Base-by-base conservation (phyloP, 1,140 invertebrate species). In the Diprion similis region DNA sequence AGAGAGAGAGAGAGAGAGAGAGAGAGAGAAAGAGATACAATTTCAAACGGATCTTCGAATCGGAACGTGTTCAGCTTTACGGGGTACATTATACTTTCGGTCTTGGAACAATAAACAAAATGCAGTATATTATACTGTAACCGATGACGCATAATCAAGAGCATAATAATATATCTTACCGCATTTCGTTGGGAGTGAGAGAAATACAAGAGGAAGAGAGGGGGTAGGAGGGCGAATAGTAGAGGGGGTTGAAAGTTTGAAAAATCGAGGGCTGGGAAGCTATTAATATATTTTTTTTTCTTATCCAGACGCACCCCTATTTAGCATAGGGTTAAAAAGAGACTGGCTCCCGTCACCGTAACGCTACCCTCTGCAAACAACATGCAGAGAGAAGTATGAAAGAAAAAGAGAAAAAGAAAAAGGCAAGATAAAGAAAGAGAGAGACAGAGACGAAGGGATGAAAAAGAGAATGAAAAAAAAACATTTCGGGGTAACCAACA, bases 251-350 rank as follows among this genome's bases (percentile, higher is more conserved):
- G 75, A 45, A 45, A 46, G 73, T 68, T 66, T 81, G 81, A 82
- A 85, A 83, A 78, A 77, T 78, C 24, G 80, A 79, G 82, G 85
- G 85, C 85, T 87, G 83, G 85, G 79, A 82, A 74, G 80, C 84
- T 83, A 86, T 87, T 85, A 86, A 84, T 86, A 75, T 82, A 82
- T 84, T 86, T 84, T 82, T 80, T 80, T 71, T 37, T 37, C 6
- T 37, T 37, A 37, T 37, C 24, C 2, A 76, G 73, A 76, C 73
- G 79, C 80, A 84, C 82, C 84, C 85, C 82, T 87, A 79, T 81
- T 87, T 86, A 86, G 83, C 85, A 87, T 87, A 85, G 80, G 73
- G 66, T 71, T 70, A 75, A 78, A 76, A 78, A 75, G 76, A 74
- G 72, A 73, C 78, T 75, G 47, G 75, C 47, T 73, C 71, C 51